Conservation (phyloP, 2,113 vertebrate genomes). For the Siniperca chuatsi region DNA sequence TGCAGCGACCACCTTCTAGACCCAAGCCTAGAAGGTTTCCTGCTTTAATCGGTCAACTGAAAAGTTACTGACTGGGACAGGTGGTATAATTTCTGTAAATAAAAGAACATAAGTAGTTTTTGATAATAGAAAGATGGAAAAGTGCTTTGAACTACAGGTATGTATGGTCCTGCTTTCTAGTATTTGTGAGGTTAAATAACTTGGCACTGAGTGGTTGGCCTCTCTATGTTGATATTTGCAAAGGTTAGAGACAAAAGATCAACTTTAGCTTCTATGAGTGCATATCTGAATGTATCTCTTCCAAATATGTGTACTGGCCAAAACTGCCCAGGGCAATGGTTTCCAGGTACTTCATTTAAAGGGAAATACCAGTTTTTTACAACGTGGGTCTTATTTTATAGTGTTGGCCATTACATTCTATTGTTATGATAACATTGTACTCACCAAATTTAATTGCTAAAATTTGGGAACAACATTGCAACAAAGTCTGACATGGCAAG, state of each 20-base stretch:
- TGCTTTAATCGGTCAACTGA: slow-evolving; percentile 9
- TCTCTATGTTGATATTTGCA: neutral
- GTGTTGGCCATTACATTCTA: neutral
- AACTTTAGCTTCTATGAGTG: neutral
- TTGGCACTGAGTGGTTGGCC: neutral
- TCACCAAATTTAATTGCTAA: neutral
- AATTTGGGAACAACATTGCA: neutral
- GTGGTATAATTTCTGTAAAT: neutral
- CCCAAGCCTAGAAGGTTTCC: neutral
- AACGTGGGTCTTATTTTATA: neutral
- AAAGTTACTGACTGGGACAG: slow-evolving; percentile 32
- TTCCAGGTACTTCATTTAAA: neutral
- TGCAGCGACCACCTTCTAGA: slow-evolving; percentile 35
- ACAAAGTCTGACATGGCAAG: neutral
- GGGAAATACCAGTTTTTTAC: neutral
- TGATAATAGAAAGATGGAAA: neutral
- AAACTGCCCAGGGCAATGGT: neutral
- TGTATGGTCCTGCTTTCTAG: neutral
- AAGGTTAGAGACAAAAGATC: neutral
- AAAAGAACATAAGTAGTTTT: neutral
- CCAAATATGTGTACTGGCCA: slow-evolving; percentile 6
- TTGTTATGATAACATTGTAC: neutral
- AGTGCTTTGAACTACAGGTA: slow-evolving; percentile 1
- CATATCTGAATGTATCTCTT: slow-evolving; percentile 16
- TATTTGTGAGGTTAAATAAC: neutral